Percentiles rank a stretch among this genome's conserved stretches.
These are phyloP conservation scores for Hydractinia echinata DNA, from an alignment of 30 jellyfish, hydroid and myxozoan species.

Conservation along the genomic window DNA sequence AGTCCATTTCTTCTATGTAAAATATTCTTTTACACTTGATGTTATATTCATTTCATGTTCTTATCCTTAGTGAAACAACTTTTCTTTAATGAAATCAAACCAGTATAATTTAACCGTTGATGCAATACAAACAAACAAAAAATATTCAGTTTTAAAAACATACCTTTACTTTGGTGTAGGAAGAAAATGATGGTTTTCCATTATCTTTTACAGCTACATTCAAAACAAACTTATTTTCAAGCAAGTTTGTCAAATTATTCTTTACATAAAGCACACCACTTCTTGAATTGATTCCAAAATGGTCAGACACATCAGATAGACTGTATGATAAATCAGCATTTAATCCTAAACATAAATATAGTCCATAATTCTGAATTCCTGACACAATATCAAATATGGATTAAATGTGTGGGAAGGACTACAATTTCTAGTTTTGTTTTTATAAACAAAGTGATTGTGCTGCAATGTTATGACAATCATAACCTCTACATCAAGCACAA, in stretches of 20 bases:
- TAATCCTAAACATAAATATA: neutral
- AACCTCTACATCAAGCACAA: too few relatives aligned
- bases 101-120: neutral
- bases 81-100: neutral
- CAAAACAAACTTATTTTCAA: conserved; percentile 29
- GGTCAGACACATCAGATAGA: neutral
- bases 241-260: neutral
- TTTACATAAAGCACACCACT: conserved; percentile 29
- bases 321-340: conserved; percentile 24
- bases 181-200: conserved; percentile 28
- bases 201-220: conserved; percentile 7
- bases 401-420: too few relatives aligned
- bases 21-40: too few relatives aligned
- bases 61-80: neutral
- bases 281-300: conserved; percentile 14
- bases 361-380: too few relatives aligned
- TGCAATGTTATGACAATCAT: too few relatives aligned
- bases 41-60: neutral
- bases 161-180: conserved; percentile 25
- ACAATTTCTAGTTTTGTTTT: too few relatives aligned
- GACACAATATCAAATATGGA: too few relatives aligned
- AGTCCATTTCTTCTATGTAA: too few relatives aligned
- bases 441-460: too few relatives aligned
- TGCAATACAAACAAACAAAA: neutral
- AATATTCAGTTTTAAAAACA: neutral